Evolutionary conservation across 2,888 invertebrate species (phyloP).

Genomic region (Sinelater perroti): DNA sequence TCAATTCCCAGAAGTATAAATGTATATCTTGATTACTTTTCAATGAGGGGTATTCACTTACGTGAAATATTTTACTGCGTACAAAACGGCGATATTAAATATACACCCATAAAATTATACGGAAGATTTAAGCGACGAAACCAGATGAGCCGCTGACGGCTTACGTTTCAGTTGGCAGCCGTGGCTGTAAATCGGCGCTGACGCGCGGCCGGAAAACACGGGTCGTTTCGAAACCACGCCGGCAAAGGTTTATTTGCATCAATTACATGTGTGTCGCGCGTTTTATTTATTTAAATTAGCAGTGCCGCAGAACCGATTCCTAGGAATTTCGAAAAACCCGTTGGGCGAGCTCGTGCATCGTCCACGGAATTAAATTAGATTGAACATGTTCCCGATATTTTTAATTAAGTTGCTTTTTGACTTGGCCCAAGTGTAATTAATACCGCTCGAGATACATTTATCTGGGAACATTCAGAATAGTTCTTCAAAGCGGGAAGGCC

Average conservation of each 20-base stretch:
- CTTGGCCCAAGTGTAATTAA: too few species aligned
- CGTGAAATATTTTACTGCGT: constrained; percentile 31
- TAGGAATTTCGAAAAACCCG: too few species aligned
- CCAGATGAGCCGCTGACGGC: constrained; percentile 18
- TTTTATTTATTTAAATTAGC: constrained; percentile 4
- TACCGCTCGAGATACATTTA: too few species aligned
- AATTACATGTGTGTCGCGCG: constrained; percentile 12
- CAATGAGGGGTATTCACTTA: constrained; percentile 32
- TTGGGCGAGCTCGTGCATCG: too few species aligned
- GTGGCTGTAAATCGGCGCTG: constrained; percentile 3
- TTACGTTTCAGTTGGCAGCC: constrained; percentile 21
- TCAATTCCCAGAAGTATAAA: constrained; percentile 36
- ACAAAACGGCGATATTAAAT: constrained; percentile 29
- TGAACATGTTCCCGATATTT: too few species aligned
- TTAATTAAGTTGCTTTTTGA: too few species aligned
- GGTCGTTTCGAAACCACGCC: background rate
- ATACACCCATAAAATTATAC: constrained; percentile 30
- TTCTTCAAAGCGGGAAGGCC: too few species aligned
- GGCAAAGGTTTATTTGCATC: background rate
- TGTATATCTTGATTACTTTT: constrained; percentile 36
- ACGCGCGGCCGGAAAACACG: background rate
- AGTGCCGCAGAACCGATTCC: too few species aligned
- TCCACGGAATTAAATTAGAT: too few species aligned
- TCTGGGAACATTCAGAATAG: too few species aligned
- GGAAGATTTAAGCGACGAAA: constrained; percentile 28